Base-by-base conservation (phyloP, 2,888 invertebrate genomes). In the Archaeoteleia sp. region DNA sequence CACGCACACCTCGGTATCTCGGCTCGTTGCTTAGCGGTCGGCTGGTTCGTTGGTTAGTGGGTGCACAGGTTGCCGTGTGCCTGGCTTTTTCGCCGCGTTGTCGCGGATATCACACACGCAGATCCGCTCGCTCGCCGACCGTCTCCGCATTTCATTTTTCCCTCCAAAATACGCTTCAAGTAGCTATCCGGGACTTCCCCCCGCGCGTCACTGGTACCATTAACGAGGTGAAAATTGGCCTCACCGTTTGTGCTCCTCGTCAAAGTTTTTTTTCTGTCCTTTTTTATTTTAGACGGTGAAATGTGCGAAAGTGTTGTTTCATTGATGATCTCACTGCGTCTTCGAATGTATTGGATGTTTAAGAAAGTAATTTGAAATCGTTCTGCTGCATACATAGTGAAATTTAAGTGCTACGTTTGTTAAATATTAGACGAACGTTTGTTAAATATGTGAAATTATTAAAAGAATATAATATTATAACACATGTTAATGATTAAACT, bases 11-110 rank as follows among this genome's bases (percentile, higher is more conserved):
- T 71, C 72, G 68, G 78, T 72, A 74, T 74, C 74, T 72, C 72
- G 74, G 74, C 66, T 74, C 76, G 73, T 63, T 71, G 75, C 76
- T 76, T 80, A 74, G 74, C 63, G 60, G 51, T 70, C 49, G 57
- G 30, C 46, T 20, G 45, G 43, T 65, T 72, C 62, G 71, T 72
- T 78, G 74, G 77, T 77, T 79, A 79, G 79, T 82, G 78, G 76
- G 77, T 80, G 80, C 79, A 74, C 78, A 77, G 75, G 76, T 76
- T 76, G 75, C 62, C 69, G 63, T 70, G 49, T 66, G 75, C 72
- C 67, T 68, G 65, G 70, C 67, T 66, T 58, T 40, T 49, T 74
- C 72, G 71, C 62, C 61, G 61, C 57, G 67, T 58, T 54, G 51
- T 42, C 58, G 54, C 62, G 48, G 58, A 53, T 53, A 61, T 54